Evolutionary conservation across 1,140 invertebrate genomes (phyloP).

Genomic region (Scaptodrosophila lebanonensis): DNA sequence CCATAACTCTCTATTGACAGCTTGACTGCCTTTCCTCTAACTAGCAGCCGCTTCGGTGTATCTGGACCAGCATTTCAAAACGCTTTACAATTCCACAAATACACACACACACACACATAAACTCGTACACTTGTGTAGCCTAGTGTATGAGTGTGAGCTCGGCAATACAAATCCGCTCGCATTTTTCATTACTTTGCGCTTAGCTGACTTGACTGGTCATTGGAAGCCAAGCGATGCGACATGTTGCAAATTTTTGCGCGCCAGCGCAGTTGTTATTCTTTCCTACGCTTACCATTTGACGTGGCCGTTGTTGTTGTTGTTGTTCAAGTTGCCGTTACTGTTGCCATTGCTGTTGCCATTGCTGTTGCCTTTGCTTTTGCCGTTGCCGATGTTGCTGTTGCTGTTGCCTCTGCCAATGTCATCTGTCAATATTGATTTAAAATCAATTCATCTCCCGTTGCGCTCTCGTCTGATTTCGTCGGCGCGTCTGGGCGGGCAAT

Average conservation of each 20-base stretch:
- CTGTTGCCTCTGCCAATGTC: conserved; percentile 47
- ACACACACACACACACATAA: too few relatives aligned
- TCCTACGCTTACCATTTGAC: too few relatives aligned
- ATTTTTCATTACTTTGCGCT: conserved; percentile 43
- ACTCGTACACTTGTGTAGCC: too few relatives aligned
- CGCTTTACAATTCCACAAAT: too few relatives aligned
- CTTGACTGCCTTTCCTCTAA: too few relatives aligned
- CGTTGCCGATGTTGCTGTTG: neutral
- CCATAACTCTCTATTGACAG: too few relatives aligned
- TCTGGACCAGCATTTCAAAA: too few relatives aligned
- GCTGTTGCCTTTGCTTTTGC: conserved; percentile 4
- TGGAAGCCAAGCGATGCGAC: conserved; percentile 3
- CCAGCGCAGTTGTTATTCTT: conserved; percentile 18
- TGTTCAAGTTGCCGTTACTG: neutral
- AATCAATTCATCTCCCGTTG: conserved; percentile 72
- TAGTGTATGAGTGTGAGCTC: neutral
- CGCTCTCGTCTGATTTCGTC: conserved; percentile 50
- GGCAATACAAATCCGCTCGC: conserved; percentile 9
- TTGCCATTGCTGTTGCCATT: conserved; percentile 13
- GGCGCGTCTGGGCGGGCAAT: conserved; percentile 8
- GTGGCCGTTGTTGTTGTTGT: neutral
- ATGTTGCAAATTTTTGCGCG: conserved; percentile 34
- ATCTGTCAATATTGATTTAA: conserved; percentile 73
- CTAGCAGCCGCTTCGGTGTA: too few relatives aligned
- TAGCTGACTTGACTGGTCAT: conserved; percentile 17